Conservation (phyloP, 1,140 invertebrate genomes). For the Drosophila gunungcola region DNA sequence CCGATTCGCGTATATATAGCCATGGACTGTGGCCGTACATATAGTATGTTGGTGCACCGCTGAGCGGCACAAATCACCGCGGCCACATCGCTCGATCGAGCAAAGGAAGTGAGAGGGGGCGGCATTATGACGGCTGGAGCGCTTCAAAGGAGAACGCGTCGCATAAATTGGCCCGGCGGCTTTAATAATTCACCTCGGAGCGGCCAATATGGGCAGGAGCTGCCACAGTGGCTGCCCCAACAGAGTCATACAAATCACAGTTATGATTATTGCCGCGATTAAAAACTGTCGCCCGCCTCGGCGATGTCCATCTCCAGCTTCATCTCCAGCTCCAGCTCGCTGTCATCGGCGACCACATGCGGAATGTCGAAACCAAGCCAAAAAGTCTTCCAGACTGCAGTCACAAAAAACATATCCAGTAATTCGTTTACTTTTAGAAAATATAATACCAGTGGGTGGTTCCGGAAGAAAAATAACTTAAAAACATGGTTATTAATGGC, state of each 20-base stretch:
- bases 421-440: not conserved
- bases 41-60: constrained; percentile 35
- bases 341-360: constrained; percentile 38
- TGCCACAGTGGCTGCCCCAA: constrained; percentile 54
- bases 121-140: constrained; percentile 63
- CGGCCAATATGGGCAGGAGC: constrained; percentile 66
- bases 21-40: not conserved
- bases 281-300: constrained; percentile 73
- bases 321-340: not conserved
- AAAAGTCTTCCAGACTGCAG: constrained; percentile 10
- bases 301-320: constrained; percentile 3
- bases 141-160: constrained; percentile 69
- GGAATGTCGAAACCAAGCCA: constrained; percentile 10
- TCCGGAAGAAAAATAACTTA: not conserved
- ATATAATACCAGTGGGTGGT: not conserved
- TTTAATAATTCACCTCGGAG: constrained; percentile 77
- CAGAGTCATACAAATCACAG: constrained; percentile 83
- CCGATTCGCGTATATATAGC: constrained; percentile 9
- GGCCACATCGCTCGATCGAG: constrained; percentile 14
- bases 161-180: constrained; percentile 74
- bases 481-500: not conserved
- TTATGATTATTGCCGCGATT: constrained; percentile 82
- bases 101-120: constrained; percentile 16
- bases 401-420: not conserved
- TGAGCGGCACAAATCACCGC: constrained; percentile 54